Base-by-base conservation (phyloP, 1,140 invertebrate genomes). In the Amphibalanus amphitrite region DNA sequence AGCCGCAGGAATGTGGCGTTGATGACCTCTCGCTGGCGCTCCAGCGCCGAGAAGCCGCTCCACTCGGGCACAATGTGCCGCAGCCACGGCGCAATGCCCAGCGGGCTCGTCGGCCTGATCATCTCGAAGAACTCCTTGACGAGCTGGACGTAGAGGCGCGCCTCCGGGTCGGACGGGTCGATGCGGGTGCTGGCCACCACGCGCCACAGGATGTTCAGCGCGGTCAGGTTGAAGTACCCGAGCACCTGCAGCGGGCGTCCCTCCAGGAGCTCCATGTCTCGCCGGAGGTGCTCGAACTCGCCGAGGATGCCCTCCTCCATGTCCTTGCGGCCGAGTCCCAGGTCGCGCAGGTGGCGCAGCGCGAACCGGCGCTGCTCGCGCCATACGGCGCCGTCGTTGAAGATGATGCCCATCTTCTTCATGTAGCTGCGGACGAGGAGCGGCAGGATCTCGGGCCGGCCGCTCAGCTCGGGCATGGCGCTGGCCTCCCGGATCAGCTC, bases 241-340 rank as follows among this genome's bases (percentile, higher is more conserved):
- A 47, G 26, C 15, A 73, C 68, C n/a, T 30, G 38, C 20, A 74
- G 15, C 26, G 70, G 29, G 26, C 33, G 28, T 10, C 64, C 69
- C 10, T 6, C 29, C 23, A 26, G 3, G 28, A 4, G 25, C 8
- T 67, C 64, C 26, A 71, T 40, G 0, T 67, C 65, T 4, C 8
- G 28, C 20, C 25, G n/a, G 0, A 71, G 71, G 20, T 67, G 23
- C 28, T 29, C 28, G 8, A 67, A 26, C 78, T 92, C 89, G 0
- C 85, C 83, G 71, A 84, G 82, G 23, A 93, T 88, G 70, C 87
- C 84, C 10, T 84, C 81, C 74, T 89, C 87, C 87, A 92, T 91
- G 64, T 81, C 78, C 0, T 80, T 82, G 76, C 88, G 87, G 0
- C 90, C 90, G 72, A 90, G 89, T 26, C 91, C 91, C 15, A 91